phyloP scores from a whole-genome alignment of 2,113 vertebrate species.

The Alces alces region DNA sequence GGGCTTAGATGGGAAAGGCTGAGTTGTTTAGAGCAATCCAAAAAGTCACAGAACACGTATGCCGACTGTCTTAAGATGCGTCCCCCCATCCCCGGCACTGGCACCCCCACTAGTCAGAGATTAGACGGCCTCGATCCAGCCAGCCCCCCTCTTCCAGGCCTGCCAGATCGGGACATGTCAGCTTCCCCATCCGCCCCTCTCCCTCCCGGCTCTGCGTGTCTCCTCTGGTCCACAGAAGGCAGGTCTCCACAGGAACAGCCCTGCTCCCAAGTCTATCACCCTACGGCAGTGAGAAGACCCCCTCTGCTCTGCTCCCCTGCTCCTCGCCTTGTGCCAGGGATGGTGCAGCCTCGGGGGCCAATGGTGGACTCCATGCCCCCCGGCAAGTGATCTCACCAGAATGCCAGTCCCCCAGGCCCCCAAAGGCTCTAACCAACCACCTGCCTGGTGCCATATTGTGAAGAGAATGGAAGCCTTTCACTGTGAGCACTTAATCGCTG shows the following conservation, averaged over 20 bases:
- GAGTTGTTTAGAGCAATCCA: not conserved
- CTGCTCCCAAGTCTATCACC: not conserved
- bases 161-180: fast-evolving
- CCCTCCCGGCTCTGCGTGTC: not conserved
- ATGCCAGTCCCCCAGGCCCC: not conserved
- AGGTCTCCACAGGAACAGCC: not conserved
- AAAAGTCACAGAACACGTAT: not conserved
- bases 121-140: not conserved
- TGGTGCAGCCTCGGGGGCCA: not conserved
- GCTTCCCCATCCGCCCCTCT: fast-evolving
- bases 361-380: not conserved
- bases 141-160: not conserved
- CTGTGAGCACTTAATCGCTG: not conserved
- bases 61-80: not conserved
- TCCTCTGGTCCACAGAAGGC: fast-evolving
- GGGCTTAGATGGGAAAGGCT: not conserved
- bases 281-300: not conserved
- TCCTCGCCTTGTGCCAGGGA: not conserved
- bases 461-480: not conserved
- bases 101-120: not conserved
- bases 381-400: not conserved
- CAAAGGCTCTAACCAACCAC: not conserved
- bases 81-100: not conserved
- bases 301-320: not conserved
- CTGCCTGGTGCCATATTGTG: not conserved